These are phyloP conservation scores for Oryzias woworae DNA, from an alignment of 2,113 vertebrate species.

Conservation along the genomic window DNA sequence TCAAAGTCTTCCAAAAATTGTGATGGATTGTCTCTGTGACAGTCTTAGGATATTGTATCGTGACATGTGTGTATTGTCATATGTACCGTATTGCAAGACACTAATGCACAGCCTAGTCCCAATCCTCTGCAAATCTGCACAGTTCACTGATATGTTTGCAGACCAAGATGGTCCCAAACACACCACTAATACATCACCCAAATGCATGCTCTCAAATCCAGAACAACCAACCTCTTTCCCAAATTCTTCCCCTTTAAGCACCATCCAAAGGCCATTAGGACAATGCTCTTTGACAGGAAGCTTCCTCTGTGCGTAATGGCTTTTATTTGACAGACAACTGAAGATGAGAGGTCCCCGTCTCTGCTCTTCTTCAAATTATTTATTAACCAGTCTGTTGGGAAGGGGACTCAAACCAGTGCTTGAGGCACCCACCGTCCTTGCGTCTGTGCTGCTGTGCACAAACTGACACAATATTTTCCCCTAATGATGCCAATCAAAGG, in stretches of 20 bases:
- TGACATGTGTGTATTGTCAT: too few species aligned
- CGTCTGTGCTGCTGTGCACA: conserved; percentile 34
- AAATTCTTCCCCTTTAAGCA: neutral
- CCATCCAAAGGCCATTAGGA: conserved; percentile 10
- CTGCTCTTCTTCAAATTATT: conserved; percentile 18
- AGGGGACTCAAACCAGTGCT: conserved; percentile 33
- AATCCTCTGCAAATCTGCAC: too few species aligned
- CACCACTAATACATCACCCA: too few species aligned
- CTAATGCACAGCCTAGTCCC: too few species aligned
- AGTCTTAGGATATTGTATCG: too few species aligned
- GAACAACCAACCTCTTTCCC: too few species aligned
- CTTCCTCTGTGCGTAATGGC: conserved; percentile 3
- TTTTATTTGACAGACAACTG: neutral
- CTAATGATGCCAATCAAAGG: neutral
- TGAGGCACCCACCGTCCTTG: conserved; percentile 36
- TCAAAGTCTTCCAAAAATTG: too few species aligned
- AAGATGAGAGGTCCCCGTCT: conserved; percentile 13
- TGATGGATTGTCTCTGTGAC: too few species aligned
- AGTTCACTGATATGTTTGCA: too few species aligned
- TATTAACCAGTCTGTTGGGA: conserved; percentile 35
- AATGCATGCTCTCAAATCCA: too few species aligned
- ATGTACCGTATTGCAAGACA: too few species aligned
- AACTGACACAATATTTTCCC: conserved; percentile 13
- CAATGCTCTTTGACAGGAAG: conserved; percentile 6
- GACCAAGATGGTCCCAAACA: too few species aligned